Evolutionary conservation across 2,888 invertebrate species (phyloP).

Genomic region (Ligdia adustata): DNA sequence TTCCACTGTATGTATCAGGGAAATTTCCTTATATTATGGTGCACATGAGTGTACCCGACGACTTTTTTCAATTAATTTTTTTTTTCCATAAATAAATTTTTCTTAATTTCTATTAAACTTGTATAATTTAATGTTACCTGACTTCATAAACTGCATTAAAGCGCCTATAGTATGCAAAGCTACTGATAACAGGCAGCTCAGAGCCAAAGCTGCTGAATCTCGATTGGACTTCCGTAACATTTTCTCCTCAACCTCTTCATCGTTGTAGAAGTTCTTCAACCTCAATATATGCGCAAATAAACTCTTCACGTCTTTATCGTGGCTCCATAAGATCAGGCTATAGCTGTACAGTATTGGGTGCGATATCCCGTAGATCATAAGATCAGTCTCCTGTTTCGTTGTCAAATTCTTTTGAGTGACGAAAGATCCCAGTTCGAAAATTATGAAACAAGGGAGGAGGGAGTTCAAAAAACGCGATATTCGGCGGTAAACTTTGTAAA

Average conservation of each 20-base stretch:
- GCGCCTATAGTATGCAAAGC: conserved; percentile 18
- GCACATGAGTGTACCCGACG: too few species aligned
- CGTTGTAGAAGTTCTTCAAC: conserved; percentile 23
- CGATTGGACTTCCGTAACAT: conserved; percentile 21
- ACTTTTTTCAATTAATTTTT: too few species aligned
- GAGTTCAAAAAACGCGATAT: conserved; percentile 9
- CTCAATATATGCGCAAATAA: conserved; percentile 13
- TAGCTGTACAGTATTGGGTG: conserved; percentile 20
- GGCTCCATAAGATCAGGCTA: conserved; percentile 11
- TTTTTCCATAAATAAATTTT: too few species aligned
- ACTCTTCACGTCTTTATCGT: conserved; percentile 12
- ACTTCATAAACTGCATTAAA: conserved; percentile 15
- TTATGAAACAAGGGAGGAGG: conserved; percentile 12
- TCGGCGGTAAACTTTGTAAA: conserved; percentile 10
- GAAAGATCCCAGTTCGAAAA: conserved; percentile 23
- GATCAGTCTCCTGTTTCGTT: conserved; percentile 27
- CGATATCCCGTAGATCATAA: conserved; percentile 23
- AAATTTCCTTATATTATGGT: too few species aligned
- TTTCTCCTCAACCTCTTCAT: conserved; percentile 16
- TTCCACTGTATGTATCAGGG: too few species aligned
- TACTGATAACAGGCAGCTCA: conserved; percentile 19
- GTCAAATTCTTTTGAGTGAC: conserved; percentile 28
- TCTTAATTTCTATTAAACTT: too few species aligned
- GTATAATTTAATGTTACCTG: conserved; percentile 14
- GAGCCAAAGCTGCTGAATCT: conserved; percentile 11